Percentiles rank a stretch among this genome's conserved stretches.
Conservation (phyloP, 2,888 invertebrate genomes). For the Chelonus formosanus region DNA sequence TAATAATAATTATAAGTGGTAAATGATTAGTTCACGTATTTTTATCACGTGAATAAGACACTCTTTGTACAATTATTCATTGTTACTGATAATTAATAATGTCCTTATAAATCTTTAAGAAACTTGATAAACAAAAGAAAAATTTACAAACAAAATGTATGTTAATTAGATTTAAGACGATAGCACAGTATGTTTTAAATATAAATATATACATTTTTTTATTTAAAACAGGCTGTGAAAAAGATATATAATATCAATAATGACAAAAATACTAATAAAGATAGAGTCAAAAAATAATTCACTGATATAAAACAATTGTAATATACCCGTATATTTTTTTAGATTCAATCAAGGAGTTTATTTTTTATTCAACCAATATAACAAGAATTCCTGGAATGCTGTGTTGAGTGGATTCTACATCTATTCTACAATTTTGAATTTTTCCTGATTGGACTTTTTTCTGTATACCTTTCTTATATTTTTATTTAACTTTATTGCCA, state of each 20-base stretch:
- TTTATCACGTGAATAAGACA: constrained; percentile 35
- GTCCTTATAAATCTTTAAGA: constrained; percentile 13
- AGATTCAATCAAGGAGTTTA: no score
- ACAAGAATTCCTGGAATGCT: no score
- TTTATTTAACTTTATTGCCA: no score
- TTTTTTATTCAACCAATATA: no score
- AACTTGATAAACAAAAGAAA: constrained; percentile 3
- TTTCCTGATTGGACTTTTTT: no score
- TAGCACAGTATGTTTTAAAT: constrained; percentile 53
- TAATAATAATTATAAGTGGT: no score
- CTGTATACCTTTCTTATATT: no score
- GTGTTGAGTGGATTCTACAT: no score
- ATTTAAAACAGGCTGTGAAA: constrained; percentile 57
- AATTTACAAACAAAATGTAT: constrained; percentile 32
- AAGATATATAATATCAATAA: constrained; percentile 36
- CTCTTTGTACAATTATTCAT: constrained; percentile 50
- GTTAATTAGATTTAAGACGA: constrained; percentile 41
- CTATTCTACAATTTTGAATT: no score
- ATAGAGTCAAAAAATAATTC: constrained; percentile 27
- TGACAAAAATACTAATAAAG: constrained; percentile 41
- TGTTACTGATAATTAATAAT: constrained; percentile 25
- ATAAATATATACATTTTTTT: constrained; percentile 45
- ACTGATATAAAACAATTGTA: constrained; percentile 4
- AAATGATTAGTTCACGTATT: no score
- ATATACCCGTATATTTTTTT: not conserved